phyloP scores from a whole-genome alignment of 1,140 invertebrate species.

The Zaprionus kolodkinae region DNA sequence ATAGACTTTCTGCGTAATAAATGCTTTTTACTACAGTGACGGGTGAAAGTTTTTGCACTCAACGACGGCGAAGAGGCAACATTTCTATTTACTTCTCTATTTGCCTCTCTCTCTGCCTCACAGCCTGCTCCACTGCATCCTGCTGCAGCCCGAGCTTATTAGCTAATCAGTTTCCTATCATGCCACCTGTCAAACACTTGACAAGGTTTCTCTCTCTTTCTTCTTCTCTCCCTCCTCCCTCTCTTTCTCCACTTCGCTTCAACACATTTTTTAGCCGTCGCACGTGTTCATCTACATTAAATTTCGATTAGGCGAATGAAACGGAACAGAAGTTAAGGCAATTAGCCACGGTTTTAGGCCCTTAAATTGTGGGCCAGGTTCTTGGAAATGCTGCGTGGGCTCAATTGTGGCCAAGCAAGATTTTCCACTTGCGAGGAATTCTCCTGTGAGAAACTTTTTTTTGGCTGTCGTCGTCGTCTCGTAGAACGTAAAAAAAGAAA shows the following conservation, averaged over 20 bases:
- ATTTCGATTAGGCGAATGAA: conserved; percentile 66
- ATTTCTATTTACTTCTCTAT: conserved; percentile 57
- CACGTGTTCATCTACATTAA: conserved; percentile 75
- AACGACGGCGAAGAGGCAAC: conserved; percentile 15
- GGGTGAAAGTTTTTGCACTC: conserved; percentile 68
- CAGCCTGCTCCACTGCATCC: not conserved
- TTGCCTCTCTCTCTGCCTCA: not conserved
- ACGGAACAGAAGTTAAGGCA: conserved; percentile 46
- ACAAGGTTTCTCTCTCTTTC: conserved; percentile 48
- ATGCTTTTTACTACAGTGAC: conserved; percentile 74
- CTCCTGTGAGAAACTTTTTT: conserved; percentile 53
- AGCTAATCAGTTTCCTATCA: conserved; percentile 60
- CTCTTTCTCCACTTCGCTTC: too few species aligned
- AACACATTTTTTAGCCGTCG: conserved; percentile 43
- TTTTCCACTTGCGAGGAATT: conserved; percentile 61
- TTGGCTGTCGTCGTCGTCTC: conserved; percentile 16
- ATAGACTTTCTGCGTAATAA: conserved; percentile 79
- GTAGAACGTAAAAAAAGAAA: conserved; percentile 31
- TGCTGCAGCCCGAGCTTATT: conserved; percentile 1
- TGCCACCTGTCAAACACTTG: conserved; percentile 49
- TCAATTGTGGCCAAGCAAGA: conserved; percentile 43
- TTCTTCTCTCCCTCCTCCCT: not conserved
- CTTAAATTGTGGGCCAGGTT: not conserved
- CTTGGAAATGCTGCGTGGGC: conserved; percentile 9
- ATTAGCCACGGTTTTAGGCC: conserved; percentile 56